Conservation (phyloP, 2,113 vertebrate species). For the Emydura subglobosa region DNA sequence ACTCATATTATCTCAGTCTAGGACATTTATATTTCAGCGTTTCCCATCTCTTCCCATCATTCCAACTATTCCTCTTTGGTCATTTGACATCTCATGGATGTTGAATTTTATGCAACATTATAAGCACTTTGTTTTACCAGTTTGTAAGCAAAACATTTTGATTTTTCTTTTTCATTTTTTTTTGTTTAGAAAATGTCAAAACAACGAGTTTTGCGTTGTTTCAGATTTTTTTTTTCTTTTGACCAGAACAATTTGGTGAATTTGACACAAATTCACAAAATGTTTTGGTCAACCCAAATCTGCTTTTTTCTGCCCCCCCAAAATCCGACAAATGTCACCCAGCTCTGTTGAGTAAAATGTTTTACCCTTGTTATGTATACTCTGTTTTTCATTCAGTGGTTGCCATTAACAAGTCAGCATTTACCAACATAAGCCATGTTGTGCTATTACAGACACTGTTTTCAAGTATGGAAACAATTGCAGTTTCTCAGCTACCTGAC, state of each 20-base stretch:
- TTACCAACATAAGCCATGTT: not conserved
- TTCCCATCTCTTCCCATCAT: not conserved
- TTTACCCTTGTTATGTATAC: not conserved
- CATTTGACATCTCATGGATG: not conserved
- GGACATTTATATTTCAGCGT: not conserved
- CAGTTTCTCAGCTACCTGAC: too few species aligned
- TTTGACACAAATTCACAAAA: not conserved
- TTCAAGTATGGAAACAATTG: not conserved
- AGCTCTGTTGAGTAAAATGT: not conserved
- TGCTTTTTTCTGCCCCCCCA: not conserved
- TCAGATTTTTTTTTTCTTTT: not conserved
- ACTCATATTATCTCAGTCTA: not conserved
- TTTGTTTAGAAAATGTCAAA: not conserved
- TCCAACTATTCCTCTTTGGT: not conserved
- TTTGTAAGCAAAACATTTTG: not conserved
- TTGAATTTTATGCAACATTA: rapidly evolving
- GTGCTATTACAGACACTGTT: not conserved
- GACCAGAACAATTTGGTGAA: not conserved
- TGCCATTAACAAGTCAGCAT: not conserved
- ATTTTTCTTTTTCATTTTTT: not conserved
- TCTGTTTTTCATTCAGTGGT: not conserved
- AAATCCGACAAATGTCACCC: not conserved
- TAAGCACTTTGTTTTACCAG: not conserved
- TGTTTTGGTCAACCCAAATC: not conserved
- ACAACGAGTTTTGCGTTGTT: not conserved